Conservation (phyloP, 2,888 invertebrate genomes). For the Brachycybe producta region DNA sequence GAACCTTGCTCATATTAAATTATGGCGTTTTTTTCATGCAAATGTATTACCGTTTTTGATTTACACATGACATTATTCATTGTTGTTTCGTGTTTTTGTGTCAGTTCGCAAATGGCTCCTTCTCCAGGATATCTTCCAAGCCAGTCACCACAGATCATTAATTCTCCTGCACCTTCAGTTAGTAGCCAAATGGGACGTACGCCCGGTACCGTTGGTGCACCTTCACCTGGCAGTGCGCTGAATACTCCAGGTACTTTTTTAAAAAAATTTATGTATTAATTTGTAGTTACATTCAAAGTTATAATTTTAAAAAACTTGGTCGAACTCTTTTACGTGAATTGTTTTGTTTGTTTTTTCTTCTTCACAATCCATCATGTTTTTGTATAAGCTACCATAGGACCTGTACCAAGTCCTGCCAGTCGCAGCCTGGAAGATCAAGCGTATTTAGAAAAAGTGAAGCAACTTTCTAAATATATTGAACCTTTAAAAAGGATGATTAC, state of each 20-base stretch:
- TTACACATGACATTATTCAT: too few relatives aligned
- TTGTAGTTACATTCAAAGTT: not conserved
- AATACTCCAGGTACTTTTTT: conserved; percentile 50
- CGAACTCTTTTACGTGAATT: not conserved
- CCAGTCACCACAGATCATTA: conserved; percentile 24
- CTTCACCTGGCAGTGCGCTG: conserved; percentile 65
- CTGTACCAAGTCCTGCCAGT: conserved; percentile 27
- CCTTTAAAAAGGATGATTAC: conserved; percentile 82
- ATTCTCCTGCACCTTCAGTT: conserved; percentile 22
- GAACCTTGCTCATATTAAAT: too few relatives aligned
- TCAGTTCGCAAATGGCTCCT: conserved; percentile 18
- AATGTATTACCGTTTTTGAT: too few relatives aligned
- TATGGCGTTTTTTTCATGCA: too few relatives aligned
- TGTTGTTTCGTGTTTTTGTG: too few relatives aligned
- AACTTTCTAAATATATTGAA: conserved; percentile 86
- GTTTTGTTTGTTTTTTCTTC: not conserved
- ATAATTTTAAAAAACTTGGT: not conserved
- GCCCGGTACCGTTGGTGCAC: conserved; percentile 34
- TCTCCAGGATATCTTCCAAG: conserved; percentile 22
- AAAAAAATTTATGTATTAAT: not conserved
- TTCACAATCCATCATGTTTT: not conserved
- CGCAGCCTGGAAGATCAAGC: conserved; percentile 59
- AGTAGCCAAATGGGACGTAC: conserved; percentile 9
- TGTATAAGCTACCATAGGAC: conserved; percentile 4
- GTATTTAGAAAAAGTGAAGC: conserved; percentile 83